Evolutionary conservation across 2,113 vertebrate species (phyloP).

Genomic region (Dryoscopus gambensis): DNA sequence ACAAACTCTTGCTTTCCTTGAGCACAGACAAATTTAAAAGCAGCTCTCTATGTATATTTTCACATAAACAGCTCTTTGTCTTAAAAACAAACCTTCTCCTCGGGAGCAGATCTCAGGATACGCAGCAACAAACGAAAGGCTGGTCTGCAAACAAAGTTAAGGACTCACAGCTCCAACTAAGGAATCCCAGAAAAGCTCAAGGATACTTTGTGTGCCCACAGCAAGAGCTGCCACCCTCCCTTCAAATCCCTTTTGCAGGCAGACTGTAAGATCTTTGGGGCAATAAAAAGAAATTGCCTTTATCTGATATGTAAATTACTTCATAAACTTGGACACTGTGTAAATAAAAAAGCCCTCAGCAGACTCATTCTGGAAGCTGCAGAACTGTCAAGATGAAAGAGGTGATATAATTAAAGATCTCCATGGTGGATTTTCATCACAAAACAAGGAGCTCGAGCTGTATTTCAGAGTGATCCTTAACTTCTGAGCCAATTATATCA

Average conservation of each 20-base stretch:
- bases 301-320: background rate
- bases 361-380: background rate
- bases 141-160: background rate
- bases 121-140: background rate
- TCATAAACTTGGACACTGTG: background rate
- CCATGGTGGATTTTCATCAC: background rate
- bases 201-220: background rate
- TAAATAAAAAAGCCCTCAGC: background rate
- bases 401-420: background rate
- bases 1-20: background rate
- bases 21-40: background rate
- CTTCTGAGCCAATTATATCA: background rate
- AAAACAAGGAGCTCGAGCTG: background rate
- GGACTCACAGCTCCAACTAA: background rate
- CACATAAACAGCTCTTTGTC: background rate
- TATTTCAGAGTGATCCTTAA: background rate
- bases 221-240: background rate
- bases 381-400: background rate
- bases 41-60: background rate
- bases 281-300: background rate
- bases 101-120: background rate
- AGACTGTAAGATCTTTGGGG: background rate
- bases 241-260: background rate
- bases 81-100: background rate
- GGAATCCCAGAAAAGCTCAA: background rate